These are phyloP conservation scores for Amphibalanus amphitrite DNA, from an alignment of 1,140 invertebrate species.

Conservation along the genomic window DNA sequence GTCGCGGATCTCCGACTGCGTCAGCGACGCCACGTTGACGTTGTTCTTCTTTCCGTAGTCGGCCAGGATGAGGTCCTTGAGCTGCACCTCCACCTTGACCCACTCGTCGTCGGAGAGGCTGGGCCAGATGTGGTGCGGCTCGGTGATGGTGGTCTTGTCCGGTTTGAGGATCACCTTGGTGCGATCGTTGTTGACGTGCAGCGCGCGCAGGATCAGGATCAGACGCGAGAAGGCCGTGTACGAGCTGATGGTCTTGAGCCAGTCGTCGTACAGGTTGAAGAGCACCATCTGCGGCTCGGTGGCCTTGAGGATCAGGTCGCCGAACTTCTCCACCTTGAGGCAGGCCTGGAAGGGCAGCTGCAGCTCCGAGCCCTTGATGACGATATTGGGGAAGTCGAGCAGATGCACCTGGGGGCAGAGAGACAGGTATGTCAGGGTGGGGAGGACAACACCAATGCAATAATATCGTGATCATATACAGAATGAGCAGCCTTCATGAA, in stretches of 20 bases:
- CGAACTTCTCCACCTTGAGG: slow-evolving; percentile 98
- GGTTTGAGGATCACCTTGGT: slow-evolving; percentile 91
- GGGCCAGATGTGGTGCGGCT: slow-evolving; percentile 99
- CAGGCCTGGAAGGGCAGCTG: slow-evolving; percentile 99
- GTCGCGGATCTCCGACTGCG: slow-evolving; percentile 96
- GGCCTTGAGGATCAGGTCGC: slow-evolving; percentile 95
- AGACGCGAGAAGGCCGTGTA: slow-evolving; percentile 94
- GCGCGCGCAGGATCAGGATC: slow-evolving; percentile 85
- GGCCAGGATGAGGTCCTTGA: slow-evolving; percentile 95
- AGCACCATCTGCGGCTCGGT: slow-evolving; percentile 99
- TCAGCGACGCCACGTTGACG: slow-evolving; percentile 95
- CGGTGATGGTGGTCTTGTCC: slow-evolving; percentile 96
- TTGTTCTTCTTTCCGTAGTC: slow-evolving; percentile 99
- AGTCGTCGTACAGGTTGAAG: slow-evolving; percentile 99
- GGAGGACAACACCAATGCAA: too few relatives aligned
- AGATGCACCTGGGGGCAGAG: slow-evolving; percentile 80
- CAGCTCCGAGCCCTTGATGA: slow-evolving; percentile 97
- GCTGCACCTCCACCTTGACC: slow-evolving; percentile 96
- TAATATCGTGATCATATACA: too few relatives aligned
- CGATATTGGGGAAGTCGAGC: slow-evolving; percentile 98
- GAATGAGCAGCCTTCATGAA: too few relatives aligned
- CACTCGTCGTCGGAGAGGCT: slow-evolving; percentile 94
- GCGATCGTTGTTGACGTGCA: slow-evolving; percentile 97
- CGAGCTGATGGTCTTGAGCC: slow-evolving; percentile 92
- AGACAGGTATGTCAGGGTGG: too few relatives aligned